phyloP scores from a whole-genome alignment of 2,797 vertebrate genomes.

The Kryptopterus vitreolus region DNA sequence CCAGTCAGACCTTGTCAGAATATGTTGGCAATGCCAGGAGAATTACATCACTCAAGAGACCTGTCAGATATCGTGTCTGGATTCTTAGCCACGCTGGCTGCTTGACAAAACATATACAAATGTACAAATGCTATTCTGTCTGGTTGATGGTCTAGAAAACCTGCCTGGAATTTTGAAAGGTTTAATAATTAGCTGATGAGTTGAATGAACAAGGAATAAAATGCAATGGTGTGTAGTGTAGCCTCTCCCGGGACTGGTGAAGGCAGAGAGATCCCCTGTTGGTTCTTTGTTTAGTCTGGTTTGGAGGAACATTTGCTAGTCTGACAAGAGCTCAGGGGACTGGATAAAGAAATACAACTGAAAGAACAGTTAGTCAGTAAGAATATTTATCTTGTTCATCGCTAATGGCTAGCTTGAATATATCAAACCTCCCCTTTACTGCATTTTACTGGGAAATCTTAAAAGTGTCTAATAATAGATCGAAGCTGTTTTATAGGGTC shows the following conservation, averaged over 20 bases:
- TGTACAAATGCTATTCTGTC: not conserved
- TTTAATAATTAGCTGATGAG: constrained; percentile 26
- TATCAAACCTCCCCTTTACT: not conserved
- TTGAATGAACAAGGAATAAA: constrained; percentile 7
- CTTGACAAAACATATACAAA: constrained; percentile 12
- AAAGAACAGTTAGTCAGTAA: not conserved
- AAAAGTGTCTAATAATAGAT: not conserved
- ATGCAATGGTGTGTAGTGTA: constrained; percentile 13
- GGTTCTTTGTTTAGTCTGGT: constrained; percentile 14
- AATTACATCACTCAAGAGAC: constrained; percentile 42
- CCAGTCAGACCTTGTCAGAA: constrained; percentile 40
- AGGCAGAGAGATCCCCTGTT: constrained; percentile 2
- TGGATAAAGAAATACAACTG: not conserved
- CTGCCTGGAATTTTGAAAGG: constrained; percentile 5
- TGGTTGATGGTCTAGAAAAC: not conserved
- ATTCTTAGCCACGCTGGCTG: constrained; percentile 8
- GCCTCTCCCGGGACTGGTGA: not conserved
- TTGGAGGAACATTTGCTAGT: not conserved
- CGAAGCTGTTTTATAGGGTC: constrained; percentile 5
- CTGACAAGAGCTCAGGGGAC: constrained; percentile 1
- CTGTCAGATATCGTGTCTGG: constrained; percentile 35
- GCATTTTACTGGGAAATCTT: not conserved
- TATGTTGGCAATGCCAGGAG: constrained; percentile 34
- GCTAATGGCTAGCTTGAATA: not conserved
- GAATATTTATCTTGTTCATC: not conserved